Evolutionary conservation across 1,140 invertebrate genomes (phyloP), one percentile per base, ranked within the genome.

Genomic region (Temnothorax nylanderi): DNA sequence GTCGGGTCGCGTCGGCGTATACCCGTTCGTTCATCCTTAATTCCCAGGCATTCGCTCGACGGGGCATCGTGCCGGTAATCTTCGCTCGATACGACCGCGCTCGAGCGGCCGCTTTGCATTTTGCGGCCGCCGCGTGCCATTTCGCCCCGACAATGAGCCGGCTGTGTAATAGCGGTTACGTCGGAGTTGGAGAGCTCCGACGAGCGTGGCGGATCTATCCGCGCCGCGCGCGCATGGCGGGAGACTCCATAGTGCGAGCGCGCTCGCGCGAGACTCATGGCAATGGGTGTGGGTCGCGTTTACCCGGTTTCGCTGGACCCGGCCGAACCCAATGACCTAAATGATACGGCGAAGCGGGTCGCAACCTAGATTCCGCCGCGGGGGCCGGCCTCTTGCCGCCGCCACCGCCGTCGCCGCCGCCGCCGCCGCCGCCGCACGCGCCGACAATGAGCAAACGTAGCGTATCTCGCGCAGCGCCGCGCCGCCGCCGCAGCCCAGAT

Each of bases 331-430:
- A 91, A 90, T 92, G 93, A 94, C 93, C 93, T 86, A 92, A 94
- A 94, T 94, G 93, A 94, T 94, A 93, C 74, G 67, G 90, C 87
- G 85, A 94, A 94, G 88, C 91, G 88, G 93, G 92, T 94, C 93
- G 88, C 84, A 93, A 88, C 93, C 93, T 93, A 94, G 93, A 94
- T 94, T 93, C 91, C 89, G 88, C 26, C 71, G 84, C 84, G 77
- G 85, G 77, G 85, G 82, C 54, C 89, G 89, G 89, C 87, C 89
- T 91, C 77, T 90, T 81, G 88, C 88, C 80, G 49, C 41, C 65
- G 37, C 78, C 64, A 76, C 44, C 77, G 58, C 74, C 34, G 77
- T 84, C 76, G 51, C 54, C 58, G 58, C 26, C 26, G 58, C 58
- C 62, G 85, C 78, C 78, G 87, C 87, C 87, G 64, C 60, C 51